Base-by-base conservation (phyloP, 2,888 invertebrate genomes). In the Amiota communis region DNA sequence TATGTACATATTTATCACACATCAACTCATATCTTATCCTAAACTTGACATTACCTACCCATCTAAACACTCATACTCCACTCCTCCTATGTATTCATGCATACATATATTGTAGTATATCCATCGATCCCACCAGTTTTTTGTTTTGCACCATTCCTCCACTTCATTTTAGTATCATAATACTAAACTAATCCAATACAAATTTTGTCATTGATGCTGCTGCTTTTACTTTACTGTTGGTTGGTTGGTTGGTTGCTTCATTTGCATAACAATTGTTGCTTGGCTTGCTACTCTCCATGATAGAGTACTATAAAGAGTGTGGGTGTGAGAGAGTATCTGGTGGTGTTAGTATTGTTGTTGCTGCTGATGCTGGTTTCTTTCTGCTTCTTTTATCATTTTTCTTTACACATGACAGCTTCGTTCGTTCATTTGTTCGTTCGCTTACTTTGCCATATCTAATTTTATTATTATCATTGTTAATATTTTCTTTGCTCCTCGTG, bases 181-280 rank as follows among this genome's bases (percentile, higher is more conserved):
- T n/a, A 12, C n/a, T 12, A 57, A 12, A n/a, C 63, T n/a, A n/a
- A 23, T 36, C n/a, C 63, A 36, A 23, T 46, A 23, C 23, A 63
- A 65, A 48, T 65, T 65, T 20, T 65, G 48, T 65, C 65, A 65
- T 64, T 46, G 46, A 64, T 23, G 10, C 46, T 63, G 63, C n/a
- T 63, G 63, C 57, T 73, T 68, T 36, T 61, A 59, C 67, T 74
- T 46, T 17, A 67, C 61, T 65, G 49, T 48, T 47, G 71, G 46
- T 70, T 71, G 72, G n/a, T n/a, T n/a, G n/a, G n/a, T n/a, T n/a
- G n/a, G n/a, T 74, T 20, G 48, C 49, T 70, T 72, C 75, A 79
- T 82, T 83, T 81, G 69, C 84, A 83, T 82, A 82, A 77, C 77
- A 74, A 80, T 76, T 73, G 74, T 20, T 57, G 51, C 63, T 46